These are phyloP conservation scores for Drosophila sordidula DNA, from an alignment of 2,888 invertebrate species.

Conservation along the genomic window DNA sequence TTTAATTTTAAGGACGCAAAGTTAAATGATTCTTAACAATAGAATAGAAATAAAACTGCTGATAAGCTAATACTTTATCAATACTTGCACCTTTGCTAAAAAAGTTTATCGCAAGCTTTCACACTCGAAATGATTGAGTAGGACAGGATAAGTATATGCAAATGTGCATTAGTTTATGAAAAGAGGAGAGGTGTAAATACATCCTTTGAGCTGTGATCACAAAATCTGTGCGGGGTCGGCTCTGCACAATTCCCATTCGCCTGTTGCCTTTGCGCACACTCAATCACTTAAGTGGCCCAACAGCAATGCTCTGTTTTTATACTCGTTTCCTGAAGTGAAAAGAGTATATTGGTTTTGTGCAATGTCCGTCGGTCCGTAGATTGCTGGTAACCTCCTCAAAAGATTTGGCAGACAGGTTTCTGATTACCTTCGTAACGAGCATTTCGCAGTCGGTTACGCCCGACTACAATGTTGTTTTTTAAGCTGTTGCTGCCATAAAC, in stretches of 20 bases:
- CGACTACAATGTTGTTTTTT: too few relatives aligned
- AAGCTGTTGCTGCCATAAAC: slow-evolving; percentile 41
- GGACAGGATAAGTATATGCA: slow-evolving; percentile 6
- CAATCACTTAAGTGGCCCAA: slow-evolving; percentile 46
- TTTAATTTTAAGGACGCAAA: too few relatives aligned
- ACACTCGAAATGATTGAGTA: slow-evolving; percentile 2
- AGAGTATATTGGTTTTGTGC: too few relatives aligned
- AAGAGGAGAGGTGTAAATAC: neutral
- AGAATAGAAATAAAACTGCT: too few relatives aligned
- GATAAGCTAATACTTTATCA: too few relatives aligned
- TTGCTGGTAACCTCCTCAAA: too few relatives aligned
- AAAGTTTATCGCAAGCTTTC: neutral
- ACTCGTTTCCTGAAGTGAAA: too few relatives aligned
- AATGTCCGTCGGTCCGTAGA: too few relatives aligned
- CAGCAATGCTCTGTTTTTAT: slow-evolving; percentile 23
- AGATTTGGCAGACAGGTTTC: too few relatives aligned
- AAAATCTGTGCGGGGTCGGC: slow-evolving; percentile 13
- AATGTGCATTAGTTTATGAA: neutral
- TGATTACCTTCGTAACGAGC: too few relatives aligned
- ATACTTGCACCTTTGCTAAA: neutral
- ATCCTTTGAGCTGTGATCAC: slow-evolving; percentile 5
- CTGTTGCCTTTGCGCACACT: slow-evolving; percentile 37
- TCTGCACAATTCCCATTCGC: slow-evolving; percentile 20
- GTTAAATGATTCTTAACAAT: too few relatives aligned
- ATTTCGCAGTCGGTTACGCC: too few relatives aligned